phyloP scores from a whole-genome alignment of 2,113 vertebrate genomes.

The Phaetusa simplex region DNA sequence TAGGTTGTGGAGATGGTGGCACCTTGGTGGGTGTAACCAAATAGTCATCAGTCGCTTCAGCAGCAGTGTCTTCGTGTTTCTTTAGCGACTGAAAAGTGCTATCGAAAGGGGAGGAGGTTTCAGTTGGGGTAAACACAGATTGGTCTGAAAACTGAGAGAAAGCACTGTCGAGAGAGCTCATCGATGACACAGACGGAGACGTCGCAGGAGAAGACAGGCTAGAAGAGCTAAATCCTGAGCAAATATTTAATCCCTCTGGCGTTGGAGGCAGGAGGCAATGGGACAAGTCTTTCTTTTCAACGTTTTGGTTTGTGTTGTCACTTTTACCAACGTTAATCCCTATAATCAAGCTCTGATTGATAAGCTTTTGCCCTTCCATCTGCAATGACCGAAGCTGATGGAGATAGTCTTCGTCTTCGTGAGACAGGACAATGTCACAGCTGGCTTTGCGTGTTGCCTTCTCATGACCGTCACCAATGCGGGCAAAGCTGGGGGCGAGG shows the following conservation, averaged over 20 bases:
- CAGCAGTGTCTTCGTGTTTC: slow-evolving; percentile 41
- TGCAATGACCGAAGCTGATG: slow-evolving; percentile 75
- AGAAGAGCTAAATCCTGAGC: slow-evolving; percentile 83
- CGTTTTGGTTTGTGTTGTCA: slow-evolving; percentile 13
- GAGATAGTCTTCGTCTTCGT: slow-evolving; percentile 75
- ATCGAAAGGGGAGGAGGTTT: slow-evolving; percentile 71
- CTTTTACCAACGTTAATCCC: slow-evolving; percentile 73
- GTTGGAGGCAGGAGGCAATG: slow-evolving; percentile 75
- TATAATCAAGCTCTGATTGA: slow-evolving; percentile 69
- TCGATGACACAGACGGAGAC: slow-evolving; percentile 85
- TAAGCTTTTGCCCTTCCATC: slow-evolving; percentile 79
- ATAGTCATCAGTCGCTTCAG: slow-evolving; percentile 30
- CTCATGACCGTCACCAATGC: slow-evolving; percentile 8
- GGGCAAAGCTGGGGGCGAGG: slow-evolving; percentile 22
- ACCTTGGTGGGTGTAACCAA: slow-evolving; percentile 28
- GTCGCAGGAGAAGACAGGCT: slow-evolving; percentile 89
- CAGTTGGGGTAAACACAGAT: slow-evolving; percentile 73
- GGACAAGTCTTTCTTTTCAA: slow-evolving; percentile 68
- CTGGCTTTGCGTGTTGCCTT: slow-evolving; percentile 79
- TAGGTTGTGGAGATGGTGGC: slow-evolving; percentile 29
- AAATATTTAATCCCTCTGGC: slow-evolving; percentile 73
- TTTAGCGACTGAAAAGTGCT: slow-evolving; percentile 61
- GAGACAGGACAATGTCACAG: slow-evolving; percentile 79
- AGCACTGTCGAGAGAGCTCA: slow-evolving; percentile 89
- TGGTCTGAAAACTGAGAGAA: slow-evolving; percentile 92